Evolutionary conservation across 2,113 vertebrate species (phyloP).

Genomic region (Halichoeres trimaculatus): DNA sequence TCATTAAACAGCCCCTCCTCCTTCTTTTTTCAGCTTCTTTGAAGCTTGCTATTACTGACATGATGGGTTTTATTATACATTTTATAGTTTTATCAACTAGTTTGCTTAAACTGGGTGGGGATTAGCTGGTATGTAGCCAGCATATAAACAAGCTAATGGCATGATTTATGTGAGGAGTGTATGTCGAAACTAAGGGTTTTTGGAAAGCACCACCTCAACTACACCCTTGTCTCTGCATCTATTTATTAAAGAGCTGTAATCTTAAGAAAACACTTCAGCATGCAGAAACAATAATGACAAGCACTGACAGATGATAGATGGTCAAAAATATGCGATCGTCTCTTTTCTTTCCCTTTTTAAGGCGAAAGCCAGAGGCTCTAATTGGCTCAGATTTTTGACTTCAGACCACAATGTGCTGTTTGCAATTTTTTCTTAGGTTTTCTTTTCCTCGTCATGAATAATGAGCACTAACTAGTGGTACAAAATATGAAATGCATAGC

Average conservation of each 20-base stretch:
- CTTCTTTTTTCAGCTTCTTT: slow-evolving; percentile 26
- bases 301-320: slow-evolving; percentile 33
- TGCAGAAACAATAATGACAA: slow-evolving; percentile 34
- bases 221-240: slow-evolving; percentile 30
- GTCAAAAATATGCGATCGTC: slow-evolving; percentile 30
- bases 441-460: slow-evolving; percentile 72
- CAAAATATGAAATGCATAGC: slow-evolving; percentile 19
- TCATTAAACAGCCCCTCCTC: slow-evolving; percentile 61
- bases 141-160: slow-evolving; percentile 29
- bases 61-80: slow-evolving; percentile 17
- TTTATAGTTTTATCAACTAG: not conserved
- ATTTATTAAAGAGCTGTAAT: slow-evolving; percentile 24
- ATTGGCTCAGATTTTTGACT: slow-evolving; percentile 4
- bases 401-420: not conserved
- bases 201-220: slow-evolving; percentile 17
- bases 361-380: not conserved
- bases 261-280: slow-evolving; percentile 37
- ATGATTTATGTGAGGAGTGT: slow-evolving; percentile 43
- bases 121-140: slow-evolving; percentile 23
- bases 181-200: slow-evolving; percentile 21
- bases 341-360: not conserved
- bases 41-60: slow-evolving; percentile 3
- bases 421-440: slow-evolving; percentile 63
- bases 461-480: slow-evolving; percentile 27
- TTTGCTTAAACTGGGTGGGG: not conserved